Percentiles rank a stretch among this genome's conserved stretches.
Evolutionary conservation across 2,113 vertebrate species (phyloP).

Genomic region (Halcyon malimbica): DNA sequence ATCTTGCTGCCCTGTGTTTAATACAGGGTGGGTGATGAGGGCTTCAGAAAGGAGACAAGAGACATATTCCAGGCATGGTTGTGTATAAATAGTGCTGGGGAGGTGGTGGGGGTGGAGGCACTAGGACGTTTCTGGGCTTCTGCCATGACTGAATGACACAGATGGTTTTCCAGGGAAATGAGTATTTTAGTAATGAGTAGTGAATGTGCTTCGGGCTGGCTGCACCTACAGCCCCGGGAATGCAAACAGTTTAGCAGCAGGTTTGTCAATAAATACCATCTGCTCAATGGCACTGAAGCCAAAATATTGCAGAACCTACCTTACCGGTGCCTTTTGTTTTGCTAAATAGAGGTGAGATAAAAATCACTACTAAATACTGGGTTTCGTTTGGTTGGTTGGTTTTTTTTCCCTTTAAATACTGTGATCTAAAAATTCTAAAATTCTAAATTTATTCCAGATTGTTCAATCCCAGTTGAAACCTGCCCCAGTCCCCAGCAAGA

Average conservation of each 20-base stretch:
- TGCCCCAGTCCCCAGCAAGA: not conserved
- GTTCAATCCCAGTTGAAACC: not conserved
- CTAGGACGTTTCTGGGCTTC: not conserved
- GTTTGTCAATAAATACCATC: conserved; percentile 68
- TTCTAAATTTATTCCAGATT: not conserved
- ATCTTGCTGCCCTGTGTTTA: not conserved
- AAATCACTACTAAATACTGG: not conserved
- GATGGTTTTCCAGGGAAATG: conserved; percentile 53
- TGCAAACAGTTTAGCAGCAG: conserved; percentile 56
- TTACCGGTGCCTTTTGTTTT: not conserved
- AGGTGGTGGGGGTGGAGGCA: not conserved
- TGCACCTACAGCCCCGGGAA: conserved; percentile 19
- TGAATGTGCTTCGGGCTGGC: not conserved
- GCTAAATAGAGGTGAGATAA: not conserved
- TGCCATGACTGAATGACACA: conserved; percentile 27
- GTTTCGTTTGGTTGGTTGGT: not conserved
- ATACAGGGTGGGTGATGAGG: not conserved
- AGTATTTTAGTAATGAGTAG: conserved; percentile 25
- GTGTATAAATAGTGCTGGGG: not conserved
- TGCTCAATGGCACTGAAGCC: conserved; percentile 9
- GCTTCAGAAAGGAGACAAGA: not conserved
- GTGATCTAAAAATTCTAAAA: not conserved
- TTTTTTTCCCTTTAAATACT: not conserved
- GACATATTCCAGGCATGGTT: not conserved
- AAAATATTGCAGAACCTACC: not conserved